Evolutionary conservation across 1,140 invertebrate genomes (phyloP).

Genomic region (Zaprionus taronus): DNA sequence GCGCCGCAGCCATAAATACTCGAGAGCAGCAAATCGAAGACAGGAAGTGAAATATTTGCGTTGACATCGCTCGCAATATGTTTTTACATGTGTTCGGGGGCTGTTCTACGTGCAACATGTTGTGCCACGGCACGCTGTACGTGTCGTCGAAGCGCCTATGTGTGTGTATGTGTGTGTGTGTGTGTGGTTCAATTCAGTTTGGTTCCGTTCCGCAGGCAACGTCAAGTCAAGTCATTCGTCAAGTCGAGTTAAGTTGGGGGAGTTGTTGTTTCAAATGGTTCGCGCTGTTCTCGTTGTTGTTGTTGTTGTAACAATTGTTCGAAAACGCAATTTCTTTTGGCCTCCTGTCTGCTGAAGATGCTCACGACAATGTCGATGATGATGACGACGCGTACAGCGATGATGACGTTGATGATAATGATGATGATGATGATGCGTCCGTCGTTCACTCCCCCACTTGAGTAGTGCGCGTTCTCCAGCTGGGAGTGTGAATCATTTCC

Average conservation of each 20-base stretch:
- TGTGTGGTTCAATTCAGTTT: background rate
- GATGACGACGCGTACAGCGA: background rate
- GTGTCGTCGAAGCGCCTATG: too few species aligned
- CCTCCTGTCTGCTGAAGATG: constrained; percentile 17
- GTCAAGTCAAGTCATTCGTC: too few species aligned
- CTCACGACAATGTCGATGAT: constrained; percentile 10
- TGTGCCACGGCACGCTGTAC: background rate
- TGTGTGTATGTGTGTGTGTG: constrained; percentile 1
- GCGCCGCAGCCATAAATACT: constrained; percentile 35
- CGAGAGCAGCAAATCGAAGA: constrained; percentile 48
- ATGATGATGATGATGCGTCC: constrained; percentile 3
- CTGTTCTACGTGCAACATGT: constrained; percentile 17
- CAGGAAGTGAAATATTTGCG: constrained; percentile 81
- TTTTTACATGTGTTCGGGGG: constrained; percentile 52
- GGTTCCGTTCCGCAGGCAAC: constrained; percentile 9
- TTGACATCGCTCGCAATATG: constrained; percentile 63
- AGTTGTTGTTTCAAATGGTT: constrained; percentile 69
- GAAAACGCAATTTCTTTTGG: constrained; percentile 66
- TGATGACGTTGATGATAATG: constrained; percentile 10
- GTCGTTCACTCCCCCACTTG: constrained; percentile 40
- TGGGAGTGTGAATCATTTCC: constrained; percentile 79
- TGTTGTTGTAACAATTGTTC: constrained; percentile 69
- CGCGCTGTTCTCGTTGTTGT: constrained; percentile 30
- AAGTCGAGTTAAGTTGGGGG: constrained; percentile 14
- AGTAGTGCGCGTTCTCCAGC: constrained; percentile 52